These are phyloP conservation scores for Leucopsar rothschildi DNA, from an alignment of 2,113 vertebrate genomes.

Conservation along the genomic window DNA sequence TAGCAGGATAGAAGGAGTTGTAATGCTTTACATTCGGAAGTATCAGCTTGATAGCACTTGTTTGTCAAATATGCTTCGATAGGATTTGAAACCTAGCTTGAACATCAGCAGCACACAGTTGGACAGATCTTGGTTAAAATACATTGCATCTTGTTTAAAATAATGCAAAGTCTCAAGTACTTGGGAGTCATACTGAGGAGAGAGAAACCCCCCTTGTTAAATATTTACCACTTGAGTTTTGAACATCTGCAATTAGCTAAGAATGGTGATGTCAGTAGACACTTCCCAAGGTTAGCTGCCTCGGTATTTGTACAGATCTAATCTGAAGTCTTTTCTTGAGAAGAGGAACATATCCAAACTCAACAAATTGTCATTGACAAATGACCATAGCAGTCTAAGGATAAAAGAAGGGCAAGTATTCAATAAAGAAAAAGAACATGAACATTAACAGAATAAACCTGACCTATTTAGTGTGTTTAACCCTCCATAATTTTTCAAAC, in stretches of 20 bases:
- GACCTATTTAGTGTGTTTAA: not conserved
- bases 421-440: slow-evolving; percentile 8
- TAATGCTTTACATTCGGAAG: not conserved
- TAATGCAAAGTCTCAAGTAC: not conserved
- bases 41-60: not conserved
- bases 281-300: slow-evolving; percentile 34
- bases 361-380: slow-evolving; percentile 56
- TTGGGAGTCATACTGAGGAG: not conserved
- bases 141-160: not conserved
- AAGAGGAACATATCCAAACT: slow-evolving; percentile 23
- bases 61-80: not conserved
- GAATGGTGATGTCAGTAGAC: slow-evolving; percentile 54
- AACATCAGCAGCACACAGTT: not conserved
- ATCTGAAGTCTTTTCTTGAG: slow-evolving; percentile 22
- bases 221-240: slow-evolving; percentile 47
- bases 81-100: not conserved
- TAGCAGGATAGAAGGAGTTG: not conserved
- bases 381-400: slow-evolving; percentile 14
- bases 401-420: slow-evolving; percentile 26
- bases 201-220: not conserved
- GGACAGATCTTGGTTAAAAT: not conserved
- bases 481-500: not conserved
- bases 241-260: slow-evolving; percentile 65
- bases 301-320: slow-evolving; percentile 43
- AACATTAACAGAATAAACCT: not conserved